Conservation (phyloP, 2,797 vertebrate genomes). For the Argyrosomus regius region DNA sequence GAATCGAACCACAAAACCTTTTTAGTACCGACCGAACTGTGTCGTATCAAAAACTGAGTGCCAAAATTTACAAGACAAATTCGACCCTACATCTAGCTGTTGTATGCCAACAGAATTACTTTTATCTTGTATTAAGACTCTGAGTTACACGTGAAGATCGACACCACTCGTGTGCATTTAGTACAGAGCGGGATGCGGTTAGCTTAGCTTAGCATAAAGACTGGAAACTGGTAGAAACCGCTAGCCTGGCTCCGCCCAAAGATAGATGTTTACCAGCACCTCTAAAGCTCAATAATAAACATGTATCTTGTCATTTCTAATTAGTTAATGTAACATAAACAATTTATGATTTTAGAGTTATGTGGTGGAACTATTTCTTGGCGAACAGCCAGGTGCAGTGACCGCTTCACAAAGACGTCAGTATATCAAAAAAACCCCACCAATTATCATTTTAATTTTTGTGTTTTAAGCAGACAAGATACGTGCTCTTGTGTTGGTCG, state of each 20-base stretch:
- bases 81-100: background rate
- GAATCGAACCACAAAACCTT: background rate
- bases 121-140: background rate
- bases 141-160: background rate
- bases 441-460: background rate
- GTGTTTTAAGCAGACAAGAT: background rate
- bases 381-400: too few relatives aligned
- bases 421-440: too few relatives aligned
- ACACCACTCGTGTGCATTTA: too few relatives aligned
- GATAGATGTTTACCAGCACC: too few relatives aligned
- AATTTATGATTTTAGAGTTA: too few relatives aligned
- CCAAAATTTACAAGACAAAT: too few relatives aligned
- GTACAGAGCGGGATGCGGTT: background rate
- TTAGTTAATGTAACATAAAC: too few relatives aligned
- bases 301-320: too few relatives aligned
- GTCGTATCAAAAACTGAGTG: background rate
- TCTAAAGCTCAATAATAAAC: too few relatives aligned
- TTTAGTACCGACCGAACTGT: background rate
- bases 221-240: background rate
- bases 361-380: too few relatives aligned
- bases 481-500: background rate
- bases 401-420: too few relatives aligned
- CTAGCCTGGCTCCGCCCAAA: background rate
- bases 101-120: too few relatives aligned
- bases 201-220: slow-evolving; percentile 31